Base-by-base conservation (phyloP, 2,113 vertebrate species). In the Caranx melampygus region DNA sequence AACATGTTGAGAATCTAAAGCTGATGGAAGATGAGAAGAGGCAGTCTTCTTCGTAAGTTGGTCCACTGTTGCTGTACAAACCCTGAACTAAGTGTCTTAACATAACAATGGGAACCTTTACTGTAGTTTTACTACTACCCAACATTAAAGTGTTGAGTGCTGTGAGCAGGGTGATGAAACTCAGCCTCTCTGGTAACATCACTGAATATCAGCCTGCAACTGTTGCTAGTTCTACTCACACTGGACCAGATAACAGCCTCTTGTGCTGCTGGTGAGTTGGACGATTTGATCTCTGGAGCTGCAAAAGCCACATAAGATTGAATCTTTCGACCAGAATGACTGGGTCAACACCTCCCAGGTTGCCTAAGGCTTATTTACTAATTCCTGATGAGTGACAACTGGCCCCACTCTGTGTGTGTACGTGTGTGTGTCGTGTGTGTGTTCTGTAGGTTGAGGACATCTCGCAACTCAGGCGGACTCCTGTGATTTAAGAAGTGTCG, bases 401-500 rank as follows among this genome's bases (percentile, higher is more conserved):
- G 67, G 33, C 31, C 16, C 6, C 54, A 47, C 40, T 51, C 37
- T 57, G 37, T 62, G 33, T 21, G 63, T 60, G 40, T 18, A 13
- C 65, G 51, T 44, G 51, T 33, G 18, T 37, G 55, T 42, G 37
- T 57, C 18, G 58, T 55, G 75, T 75, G 63, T 52, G 40, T 72
- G 44, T 33, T 77, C 20, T 65, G 8, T 67, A 71, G 74, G 49
- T 64, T 0, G 0, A 54, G 54, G 52, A 78, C 59, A 69, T 82
- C 58, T 78, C 82, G 82, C 72, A 81, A 84, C 72, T 64, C 58
- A 57, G 85, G 81, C 73, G 83, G 73, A 71, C 75, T 83, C 67
- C 64, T 84, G 45, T 86, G 81, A 86, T 79, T 85, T 85, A 73
- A 57, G 72, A 87, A 33, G 64, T 81, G 83, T 81, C 40, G 64